Conservation (phyloP, 1,140 invertebrate species). For the Paraescarpia echinospica region DNA sequence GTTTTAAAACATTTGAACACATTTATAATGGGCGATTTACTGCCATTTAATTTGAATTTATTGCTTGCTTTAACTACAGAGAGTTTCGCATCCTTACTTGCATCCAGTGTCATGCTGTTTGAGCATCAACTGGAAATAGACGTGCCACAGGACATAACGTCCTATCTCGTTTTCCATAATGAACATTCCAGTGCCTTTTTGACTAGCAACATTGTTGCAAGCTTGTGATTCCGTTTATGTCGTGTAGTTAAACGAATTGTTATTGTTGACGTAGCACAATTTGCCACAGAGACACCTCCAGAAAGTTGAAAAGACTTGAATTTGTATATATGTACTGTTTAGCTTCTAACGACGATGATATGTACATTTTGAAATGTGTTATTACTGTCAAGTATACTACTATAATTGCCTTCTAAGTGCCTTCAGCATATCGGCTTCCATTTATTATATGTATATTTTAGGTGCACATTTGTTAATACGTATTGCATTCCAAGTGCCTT, state of each 20-base stretch:
- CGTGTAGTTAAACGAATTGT: background rate
- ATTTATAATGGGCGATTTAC: background rate
- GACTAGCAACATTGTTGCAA: background rate
- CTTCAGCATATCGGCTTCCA: background rate
- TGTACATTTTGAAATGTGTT: background rate
- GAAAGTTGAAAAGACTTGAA: slow-evolving; percentile 1
- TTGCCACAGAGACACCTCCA: background rate
- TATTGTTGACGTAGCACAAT: background rate
- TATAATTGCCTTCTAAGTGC: background rate
- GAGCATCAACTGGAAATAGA: background rate
- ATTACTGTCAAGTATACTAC: too few species aligned
- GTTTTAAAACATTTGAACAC: background rate
- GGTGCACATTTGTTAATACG: background rate
- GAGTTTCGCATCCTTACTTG: background rate
- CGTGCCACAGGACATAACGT: too few species aligned
- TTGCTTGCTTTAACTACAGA: background rate
- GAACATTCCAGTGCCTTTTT: too few species aligned
- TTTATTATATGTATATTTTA: background rate
- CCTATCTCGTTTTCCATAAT: too few species aligned
- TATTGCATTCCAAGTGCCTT: background rate
- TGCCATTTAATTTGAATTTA: background rate
- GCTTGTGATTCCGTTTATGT: background rate
- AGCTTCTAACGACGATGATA: background rate
- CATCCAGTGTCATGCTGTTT: background rate
- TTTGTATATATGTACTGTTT: background rate